Evolutionary conservation across 2,797 vertebrate genomes (phyloP).

Genomic region (Lerista edwardsae): DNA sequence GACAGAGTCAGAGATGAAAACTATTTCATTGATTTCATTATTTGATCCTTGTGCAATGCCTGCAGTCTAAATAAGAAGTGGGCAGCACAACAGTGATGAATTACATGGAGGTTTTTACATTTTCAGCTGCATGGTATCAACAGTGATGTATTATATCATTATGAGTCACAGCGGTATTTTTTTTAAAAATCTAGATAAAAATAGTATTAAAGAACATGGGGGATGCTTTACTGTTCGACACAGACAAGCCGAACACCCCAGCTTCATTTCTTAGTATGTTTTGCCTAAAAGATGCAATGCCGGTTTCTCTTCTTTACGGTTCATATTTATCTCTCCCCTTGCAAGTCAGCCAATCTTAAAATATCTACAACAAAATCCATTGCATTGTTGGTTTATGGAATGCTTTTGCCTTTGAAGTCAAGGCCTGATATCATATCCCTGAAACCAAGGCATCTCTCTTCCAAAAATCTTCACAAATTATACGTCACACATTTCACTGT

Average conservation of each 20-base stretch:
- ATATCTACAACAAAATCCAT: slow-evolving; percentile 45
- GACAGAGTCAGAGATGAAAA: slow-evolving; percentile 3
- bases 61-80: background rate
- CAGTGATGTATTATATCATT: slow-evolving; percentile 1
- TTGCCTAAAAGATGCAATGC: slow-evolving; percentile 39
- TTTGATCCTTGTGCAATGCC: slow-evolving; percentile 14
- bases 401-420: slow-evolving; percentile 41
- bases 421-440: background rate
- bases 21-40: background rate
- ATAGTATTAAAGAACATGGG: background rate
- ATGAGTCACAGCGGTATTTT: background rate
- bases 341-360: slow-evolving; percentile 34
- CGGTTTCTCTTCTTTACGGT: slow-evolving; percentile 33
- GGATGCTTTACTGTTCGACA: slow-evolving; percentile 25
- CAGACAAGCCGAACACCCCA: background rate
- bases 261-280: background rate
- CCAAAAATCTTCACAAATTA: slow-evolving; percentile 22
- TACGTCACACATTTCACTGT: slow-evolving; percentile 3
- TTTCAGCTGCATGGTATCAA: background rate
- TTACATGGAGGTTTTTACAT: slow-evolving; percentile 1
- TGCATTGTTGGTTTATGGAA: slow-evolving; percentile 23
- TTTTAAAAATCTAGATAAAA: slow-evolving; percentile 9
- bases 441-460: slow-evolving; percentile 5
- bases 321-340: slow-evolving; percentile 19
- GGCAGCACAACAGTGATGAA: slow-evolving; percentile 7